phyloP scores from a whole-genome alignment of 2,888 invertebrate species.

The Noctua janthina region DNA sequence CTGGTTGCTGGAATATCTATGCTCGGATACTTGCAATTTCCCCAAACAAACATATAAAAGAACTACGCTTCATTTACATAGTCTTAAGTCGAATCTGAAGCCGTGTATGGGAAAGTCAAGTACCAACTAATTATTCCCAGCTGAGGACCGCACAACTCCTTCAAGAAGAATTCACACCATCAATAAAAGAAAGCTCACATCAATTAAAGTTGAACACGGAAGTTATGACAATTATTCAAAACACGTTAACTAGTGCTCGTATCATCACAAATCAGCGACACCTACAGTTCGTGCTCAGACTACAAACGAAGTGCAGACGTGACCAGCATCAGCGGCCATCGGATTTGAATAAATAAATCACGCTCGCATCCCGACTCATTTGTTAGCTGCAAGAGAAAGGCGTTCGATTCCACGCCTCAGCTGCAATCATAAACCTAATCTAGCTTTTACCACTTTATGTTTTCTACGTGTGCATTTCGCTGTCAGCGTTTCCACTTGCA shows the following conservation, averaged over 20 bases:
- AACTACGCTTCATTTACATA: background rate
- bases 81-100: background rate
- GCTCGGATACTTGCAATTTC: too few species aligned
- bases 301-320: slow-evolving; percentile 80
- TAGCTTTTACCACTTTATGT: slow-evolving; percentile 81
- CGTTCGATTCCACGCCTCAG: slow-evolving; percentile 82
- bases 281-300: slow-evolving; percentile 78
- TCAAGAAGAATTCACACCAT: background rate
- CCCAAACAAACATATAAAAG: background rate
- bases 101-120: background rate
- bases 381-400: slow-evolving; percentile 86
- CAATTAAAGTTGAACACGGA: slow-evolving; percentile 50
- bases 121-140: background rate
- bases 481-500: slow-evolving; percentile 65
- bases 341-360: slow-evolving; percentile 88
- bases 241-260: slow-evolving; percentile 71
- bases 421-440: slow-evolving; percentile 81
- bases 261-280: slow-evolving; percentile 80
- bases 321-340: slow-evolving; percentile 79
- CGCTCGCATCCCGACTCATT: slow-evolving; percentile 83
- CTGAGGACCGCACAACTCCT: background rate
- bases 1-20: background rate
- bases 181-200: slow-evolving; percentile 45
- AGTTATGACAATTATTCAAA: slow-evolving; percentile 64
- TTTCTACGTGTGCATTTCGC: slow-evolving; percentile 75